Base-by-base conservation (phyloP, 2,888 invertebrate species). In the Dryobotodes eremita region DNA sequence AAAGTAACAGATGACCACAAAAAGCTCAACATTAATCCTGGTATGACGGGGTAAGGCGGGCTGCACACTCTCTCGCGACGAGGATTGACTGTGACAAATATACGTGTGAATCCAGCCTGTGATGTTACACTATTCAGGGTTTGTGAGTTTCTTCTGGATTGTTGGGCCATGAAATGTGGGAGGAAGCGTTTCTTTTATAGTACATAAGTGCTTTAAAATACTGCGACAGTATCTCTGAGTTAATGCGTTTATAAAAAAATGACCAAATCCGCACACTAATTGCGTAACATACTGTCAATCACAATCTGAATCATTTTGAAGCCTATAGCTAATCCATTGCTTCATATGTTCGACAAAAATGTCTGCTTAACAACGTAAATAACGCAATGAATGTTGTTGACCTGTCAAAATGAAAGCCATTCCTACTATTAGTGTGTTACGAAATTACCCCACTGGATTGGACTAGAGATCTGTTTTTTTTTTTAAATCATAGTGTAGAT, bases 31-130 rank as follows among this genome's bases (percentile, higher is more conserved):
- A 89, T 89, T 89, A 89, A 89, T 89, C 86, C 80, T 77, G 53
- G 64, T 79, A 81, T 88, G 87, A 84, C 81, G 75, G 36, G 71
- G 83, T 88, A 86, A 88, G 87, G 81, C 79, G 79, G 79, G 73
- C 92, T 94, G 93, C 90, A 91, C 89, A 90, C 88, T 92, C 87
- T 93, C 92, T 86, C 81, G 75, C 85, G 84, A 91, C 87, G 86
- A 92, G 91, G 94, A 95, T 95, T 95, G 95, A 93, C 92, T 91
- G 86, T 93, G 95, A 95, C 94, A 92, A 93, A 94, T 93, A 91
- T 86, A 87, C 86, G 84, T 89, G 90, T 88, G 91, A 94, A 94
- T 94, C 92, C 92, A 92, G 92, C 91, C 91, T 89, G 71, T 65
- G 53, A 82, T 81, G 90, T 90, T 88, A 86, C 84, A 90, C 88